These are phyloP conservation scores for Echinops telfairi DNA, from an alignment of 2,113 vertebrate genomes.

Conservation along the genomic window DNA sequence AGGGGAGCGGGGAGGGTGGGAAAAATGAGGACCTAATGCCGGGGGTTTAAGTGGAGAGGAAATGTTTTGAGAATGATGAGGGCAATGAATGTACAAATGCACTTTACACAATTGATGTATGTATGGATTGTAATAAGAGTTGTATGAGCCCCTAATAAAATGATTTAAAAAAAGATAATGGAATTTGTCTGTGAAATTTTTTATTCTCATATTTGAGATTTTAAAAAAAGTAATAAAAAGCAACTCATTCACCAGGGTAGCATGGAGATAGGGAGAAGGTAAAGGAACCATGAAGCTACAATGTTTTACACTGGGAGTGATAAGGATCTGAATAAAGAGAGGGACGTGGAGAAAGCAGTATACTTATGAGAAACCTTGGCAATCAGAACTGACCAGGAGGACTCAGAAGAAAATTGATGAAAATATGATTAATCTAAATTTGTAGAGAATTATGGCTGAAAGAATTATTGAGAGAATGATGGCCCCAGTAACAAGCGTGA, in stretches of 20 bases:
- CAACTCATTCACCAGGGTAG: neutral
- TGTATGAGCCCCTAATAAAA: too few relatives aligned
- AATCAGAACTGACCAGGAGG: neutral
- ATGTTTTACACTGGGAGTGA: neutral
- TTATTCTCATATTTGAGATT: neutral
- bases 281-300: neutral
- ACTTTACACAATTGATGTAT: too few relatives aligned
- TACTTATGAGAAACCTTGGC: neutral
- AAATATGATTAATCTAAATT: neutral
- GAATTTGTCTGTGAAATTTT: too few relatives aligned
- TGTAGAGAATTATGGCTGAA: too few relatives aligned
- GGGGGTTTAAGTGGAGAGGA: too few relatives aligned
- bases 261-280: neutral
- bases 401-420: neutral
- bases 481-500: neutral
- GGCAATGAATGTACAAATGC: too few relatives aligned
- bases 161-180: too few relatives aligned
- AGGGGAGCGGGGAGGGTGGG: too few relatives aligned
- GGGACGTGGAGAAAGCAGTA: neutral
- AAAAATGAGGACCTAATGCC: too few relatives aligned
- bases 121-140: too few relatives aligned
- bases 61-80: too few relatives aligned
- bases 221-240: neutral
- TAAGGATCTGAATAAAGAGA: neutral
- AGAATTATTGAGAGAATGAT: neutral